These are phyloP conservation scores for Agelaius phoeniceus DNA, from an alignment of 2,113 vertebrate species.

Conservation along the genomic window DNA sequence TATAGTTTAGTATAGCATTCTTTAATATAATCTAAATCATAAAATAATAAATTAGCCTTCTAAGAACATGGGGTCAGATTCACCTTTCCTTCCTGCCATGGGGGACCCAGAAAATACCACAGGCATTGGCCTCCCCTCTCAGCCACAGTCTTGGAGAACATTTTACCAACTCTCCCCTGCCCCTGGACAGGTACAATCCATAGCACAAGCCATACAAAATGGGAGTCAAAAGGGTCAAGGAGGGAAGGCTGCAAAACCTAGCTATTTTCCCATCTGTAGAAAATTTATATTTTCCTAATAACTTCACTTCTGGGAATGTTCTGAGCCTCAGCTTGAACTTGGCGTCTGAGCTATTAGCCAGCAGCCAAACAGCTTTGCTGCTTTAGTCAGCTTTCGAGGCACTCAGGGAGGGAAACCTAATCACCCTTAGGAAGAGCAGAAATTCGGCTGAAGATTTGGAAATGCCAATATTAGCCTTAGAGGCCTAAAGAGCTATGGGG, in stretches of 20 bases:
- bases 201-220: background rate
- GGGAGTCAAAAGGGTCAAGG: background rate
- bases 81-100: too few relatives aligned
- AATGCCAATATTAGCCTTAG: conserved; percentile 1
- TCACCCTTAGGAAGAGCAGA: background rate
- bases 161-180: accelerated
- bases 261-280: background rate
- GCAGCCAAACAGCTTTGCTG: background rate
- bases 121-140: background rate
- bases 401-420: background rate
- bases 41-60: too few relatives aligned
- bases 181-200: too few relatives aligned
- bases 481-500: background rate
- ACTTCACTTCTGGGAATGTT: background rate
- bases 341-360: background rate
- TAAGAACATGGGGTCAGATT: too few relatives aligned
- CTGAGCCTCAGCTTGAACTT: background rate
- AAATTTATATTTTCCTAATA: background rate
- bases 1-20: too few relatives aligned
- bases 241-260: background rate
- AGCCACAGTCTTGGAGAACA: accelerated
- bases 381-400: background rate
- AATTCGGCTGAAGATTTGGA: background rate
- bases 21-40: too few relatives aligned
- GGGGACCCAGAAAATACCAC: too few relatives aligned